Evolutionary conservation across 2,888 invertebrate genomes (phyloP).

Genomic region (Axea sp.): DNA sequence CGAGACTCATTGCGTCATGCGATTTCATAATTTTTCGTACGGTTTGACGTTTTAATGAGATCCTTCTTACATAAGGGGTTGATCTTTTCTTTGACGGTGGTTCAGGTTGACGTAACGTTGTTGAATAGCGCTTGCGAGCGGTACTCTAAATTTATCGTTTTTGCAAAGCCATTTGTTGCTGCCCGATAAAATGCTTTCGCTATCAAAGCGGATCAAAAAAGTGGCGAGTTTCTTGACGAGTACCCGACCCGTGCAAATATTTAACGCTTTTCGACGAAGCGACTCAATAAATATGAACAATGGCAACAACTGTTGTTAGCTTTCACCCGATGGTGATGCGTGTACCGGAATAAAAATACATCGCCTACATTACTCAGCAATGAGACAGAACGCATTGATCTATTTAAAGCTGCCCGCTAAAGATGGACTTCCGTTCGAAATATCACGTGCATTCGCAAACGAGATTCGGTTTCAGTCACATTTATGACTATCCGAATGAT

Average conservation of each 20-base stretch:
- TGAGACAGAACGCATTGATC: slow-evolving; percentile 57
- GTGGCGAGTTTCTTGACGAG: background rate
- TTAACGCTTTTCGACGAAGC: slow-evolving; percentile 3
- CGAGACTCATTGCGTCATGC: slow-evolving; percentile 16
- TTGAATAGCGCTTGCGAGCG: background rate
- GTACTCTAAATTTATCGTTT: no score
- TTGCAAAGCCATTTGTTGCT: no score
- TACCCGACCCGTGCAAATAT: no score
- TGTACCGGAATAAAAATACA: slow-evolving; percentile 48
- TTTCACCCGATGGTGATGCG: slow-evolving; percentile 23
- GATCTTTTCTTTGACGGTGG: slow-evolving; percentile 7
- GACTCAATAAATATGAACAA: slow-evolving; percentile 17
- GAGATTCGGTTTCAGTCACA: slow-evolving; percentile 65
- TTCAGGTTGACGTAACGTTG: slow-evolving; percentile 5
- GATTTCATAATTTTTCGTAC: slow-evolving; percentile 26
- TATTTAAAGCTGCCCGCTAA: slow-evolving; percentile 65
- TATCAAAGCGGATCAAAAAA: no score
- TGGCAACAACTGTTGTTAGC: slow-evolving; percentile 9
- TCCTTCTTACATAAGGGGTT: slow-evolving; percentile 11
- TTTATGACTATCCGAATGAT: slow-evolving; percentile 16
- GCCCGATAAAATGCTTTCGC: no score
- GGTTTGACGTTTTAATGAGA: slow-evolving; percentile 13
- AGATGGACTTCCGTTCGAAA: slow-evolving; percentile 69
- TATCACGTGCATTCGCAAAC: slow-evolving; percentile 65
- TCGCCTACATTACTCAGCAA: slow-evolving; percentile 49